Evolutionary conservation across 2,113 vertebrate genomes (phyloP), one percentile per base, ranked within the genome.

Genomic region (Propithecus coquereli): DNA sequence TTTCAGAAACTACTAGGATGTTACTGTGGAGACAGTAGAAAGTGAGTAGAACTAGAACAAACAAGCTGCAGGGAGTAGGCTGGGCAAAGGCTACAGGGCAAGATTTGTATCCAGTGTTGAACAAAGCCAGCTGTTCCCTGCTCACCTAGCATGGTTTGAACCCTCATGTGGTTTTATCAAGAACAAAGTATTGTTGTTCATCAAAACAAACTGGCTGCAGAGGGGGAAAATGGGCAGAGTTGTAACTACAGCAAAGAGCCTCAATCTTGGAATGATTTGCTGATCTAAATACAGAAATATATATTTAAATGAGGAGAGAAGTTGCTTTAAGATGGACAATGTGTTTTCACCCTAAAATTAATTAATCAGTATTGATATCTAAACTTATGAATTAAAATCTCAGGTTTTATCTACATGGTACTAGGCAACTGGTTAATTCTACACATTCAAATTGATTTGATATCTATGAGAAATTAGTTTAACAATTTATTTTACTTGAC

Each of bases 111-210:
- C 87, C 30, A 1, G 1, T 12, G 30, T 17, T 3, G 17, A n/a
- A 22, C 14, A 45, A 4, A 8, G 4, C 12, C 1, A 6, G 23
- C n/a, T 86, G 32, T 1, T 16, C 3, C 0, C 13, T 4, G 2
- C 40, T 8, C 0, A 20, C 43, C 37, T 4, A 2, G 40, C 0
- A 1, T 0, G 8, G 6, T 14, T 3, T 40, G 7, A 43, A 12
- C 17, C 45, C 50, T 23, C 50, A 20, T 0, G 2, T 1, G 7
- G n/a, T 9, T 43, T 47, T 16, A 6, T 3, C 18, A 13, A 25
- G 14, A 79, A 18, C 25, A 12, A 57, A 65, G n/a, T 11, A 2
- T 3, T 30, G 40, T 25, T 16, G 23, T 30, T 6, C 18, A 12
- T 61, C 27, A 52, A 34, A 22, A 84, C 30, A 14, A 14, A 17